phyloP scores from a whole-genome alignment of 2,113 vertebrate genomes.

The Hyperopisus bebe region DNA sequence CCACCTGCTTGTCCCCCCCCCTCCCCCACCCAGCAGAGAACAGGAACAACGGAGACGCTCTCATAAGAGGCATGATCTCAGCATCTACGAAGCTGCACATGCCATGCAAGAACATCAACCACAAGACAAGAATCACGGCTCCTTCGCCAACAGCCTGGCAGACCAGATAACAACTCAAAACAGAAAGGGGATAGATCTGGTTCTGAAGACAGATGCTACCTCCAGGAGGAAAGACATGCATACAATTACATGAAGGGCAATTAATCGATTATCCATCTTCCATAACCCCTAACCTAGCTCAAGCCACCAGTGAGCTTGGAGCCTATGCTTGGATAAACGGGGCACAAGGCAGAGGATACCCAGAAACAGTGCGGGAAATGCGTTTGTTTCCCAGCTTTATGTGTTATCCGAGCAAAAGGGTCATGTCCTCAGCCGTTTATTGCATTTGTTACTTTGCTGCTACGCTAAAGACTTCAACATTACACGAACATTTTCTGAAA shows the following conservation, averaged over 20 bases:
- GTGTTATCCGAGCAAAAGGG: background rate
- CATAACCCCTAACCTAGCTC: background rate
- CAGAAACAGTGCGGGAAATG: background rate
- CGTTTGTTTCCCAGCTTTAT: background rate
- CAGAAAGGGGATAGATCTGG: background rate
- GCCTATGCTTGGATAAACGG: background rate
- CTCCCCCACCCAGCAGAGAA: background rate
- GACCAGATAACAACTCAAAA: background rate
- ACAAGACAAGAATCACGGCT: background rate
- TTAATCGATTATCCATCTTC: background rate
- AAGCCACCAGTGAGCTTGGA: background rate
- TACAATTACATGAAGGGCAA: background rate
- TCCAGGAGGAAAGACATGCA: background rate
- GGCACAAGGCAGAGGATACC: background rate
- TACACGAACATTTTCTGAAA: background rate
- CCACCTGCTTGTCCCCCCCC: background rate
- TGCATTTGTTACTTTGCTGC: background rate
- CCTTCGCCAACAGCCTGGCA: background rate
- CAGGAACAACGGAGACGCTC: background rate
- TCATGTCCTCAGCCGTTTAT: background rate
- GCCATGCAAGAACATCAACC: background rate
- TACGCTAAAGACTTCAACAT: background rate
- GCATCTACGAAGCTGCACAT: background rate
- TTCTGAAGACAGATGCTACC: background rate
- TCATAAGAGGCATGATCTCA: background rate